These are phyloP conservation scores for Anticlea derivata DNA, from an alignment of 2,888 invertebrate species.

Conservation along the genomic window DNA sequence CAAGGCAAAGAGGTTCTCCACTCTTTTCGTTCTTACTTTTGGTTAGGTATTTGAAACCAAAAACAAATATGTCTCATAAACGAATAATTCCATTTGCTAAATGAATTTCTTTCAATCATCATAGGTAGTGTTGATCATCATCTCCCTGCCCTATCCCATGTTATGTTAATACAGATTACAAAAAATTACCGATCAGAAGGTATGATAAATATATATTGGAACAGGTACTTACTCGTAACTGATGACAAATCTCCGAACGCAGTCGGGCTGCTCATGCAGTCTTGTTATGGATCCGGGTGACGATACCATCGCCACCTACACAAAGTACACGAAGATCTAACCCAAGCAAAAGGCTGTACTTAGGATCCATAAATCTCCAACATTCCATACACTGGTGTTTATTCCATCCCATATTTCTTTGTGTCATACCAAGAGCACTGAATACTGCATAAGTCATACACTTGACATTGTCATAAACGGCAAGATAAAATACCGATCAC, in stretches of 20 bases:
- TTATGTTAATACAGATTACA: too few relatives aligned
- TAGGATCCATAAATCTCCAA: constrained; percentile 48
- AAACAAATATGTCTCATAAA: too few relatives aligned
- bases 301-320: constrained; percentile 33
- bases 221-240: constrained; percentile 3
- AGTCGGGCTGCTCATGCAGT: neutral
- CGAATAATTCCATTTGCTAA: too few relatives aligned
- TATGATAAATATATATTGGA: too few relatives aligned
- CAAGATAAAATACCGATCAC: constrained; percentile 40
- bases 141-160: too few relatives aligned
- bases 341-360: constrained; percentile 27
- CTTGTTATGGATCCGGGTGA: constrained; percentile 46
- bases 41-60: too few relatives aligned
- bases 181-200: too few relatives aligned
- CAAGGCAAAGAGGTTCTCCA: too few relatives aligned
- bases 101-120: too few relatives aligned
- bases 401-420: constrained; percentile 37
- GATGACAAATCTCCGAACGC: constrained; percentile 4
- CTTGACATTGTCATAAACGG: constrained; percentile 49
- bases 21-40: too few relatives aligned
- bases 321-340: constrained; percentile 31
- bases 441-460: constrained; percentile 37
- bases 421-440: constrained; percentile 34
- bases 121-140: too few relatives aligned
- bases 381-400: constrained; percentile 49